phyloP scores from a whole-genome alignment of 2,888 invertebrate species.

The Dicyrtoma fusca region DNA sequence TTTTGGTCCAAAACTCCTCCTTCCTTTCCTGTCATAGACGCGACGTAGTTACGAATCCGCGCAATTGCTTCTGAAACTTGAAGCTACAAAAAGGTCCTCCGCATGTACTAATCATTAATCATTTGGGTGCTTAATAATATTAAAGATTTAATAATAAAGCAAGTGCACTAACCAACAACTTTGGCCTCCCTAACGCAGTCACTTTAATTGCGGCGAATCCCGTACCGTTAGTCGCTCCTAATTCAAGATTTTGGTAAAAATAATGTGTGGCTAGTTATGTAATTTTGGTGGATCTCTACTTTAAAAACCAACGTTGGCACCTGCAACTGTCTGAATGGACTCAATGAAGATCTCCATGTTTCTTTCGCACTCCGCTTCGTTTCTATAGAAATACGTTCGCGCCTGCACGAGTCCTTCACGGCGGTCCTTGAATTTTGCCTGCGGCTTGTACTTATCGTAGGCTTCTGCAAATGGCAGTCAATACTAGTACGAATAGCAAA shows the following conservation, averaged over 20 bases:
- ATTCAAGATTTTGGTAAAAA: too few relatives aligned
- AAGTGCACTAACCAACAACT: conserved; percentile 85
- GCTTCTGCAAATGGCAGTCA: too few relatives aligned
- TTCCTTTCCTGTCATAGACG: conserved; percentile 77
- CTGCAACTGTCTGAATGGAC: conserved; percentile 94
- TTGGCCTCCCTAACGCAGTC: conserved; percentile 95
- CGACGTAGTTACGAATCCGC: conserved; percentile 91
- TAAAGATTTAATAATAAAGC: too few relatives aligned
- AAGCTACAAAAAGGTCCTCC: conserved; percentile 79
- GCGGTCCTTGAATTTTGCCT: conserved; percentile 91
- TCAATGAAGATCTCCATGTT: conserved; percentile 94
- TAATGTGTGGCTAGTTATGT: too few relatives aligned
- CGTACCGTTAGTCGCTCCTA: conserved; percentile 88
- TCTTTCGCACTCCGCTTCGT: conserved; percentile 96
- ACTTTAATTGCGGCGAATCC: conserved; percentile 97
- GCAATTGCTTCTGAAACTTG: conserved; percentile 97
- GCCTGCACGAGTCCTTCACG: conserved; percentile 92
- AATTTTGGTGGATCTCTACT: too few relatives aligned
- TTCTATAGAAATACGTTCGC: conserved; percentile 97
- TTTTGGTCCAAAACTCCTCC: conserved; percentile 87
- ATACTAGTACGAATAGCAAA: too few relatives aligned
- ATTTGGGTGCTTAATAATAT: not conserved
- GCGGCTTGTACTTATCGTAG: conserved; percentile 84
- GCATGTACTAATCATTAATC: too few relatives aligned
- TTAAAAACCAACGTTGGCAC: conserved; percentile 62